Evolutionary conservation across 2,888 invertebrate genomes (phyloP), one percentile per base, ranked within the genome.

Genomic region (Clunio marinus): DNA sequence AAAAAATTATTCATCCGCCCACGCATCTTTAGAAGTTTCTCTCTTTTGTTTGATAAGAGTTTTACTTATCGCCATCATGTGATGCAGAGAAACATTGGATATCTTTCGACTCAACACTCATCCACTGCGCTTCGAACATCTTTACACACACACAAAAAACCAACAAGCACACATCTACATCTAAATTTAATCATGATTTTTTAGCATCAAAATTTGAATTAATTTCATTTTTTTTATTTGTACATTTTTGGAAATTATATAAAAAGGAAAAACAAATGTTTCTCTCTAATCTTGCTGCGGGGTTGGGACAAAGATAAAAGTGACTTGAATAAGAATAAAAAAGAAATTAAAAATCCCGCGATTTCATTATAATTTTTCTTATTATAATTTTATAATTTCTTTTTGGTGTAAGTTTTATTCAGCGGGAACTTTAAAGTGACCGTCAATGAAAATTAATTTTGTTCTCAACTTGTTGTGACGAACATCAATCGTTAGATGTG

Each of bases 11-110:
- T 22, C 51, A 20, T 17, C 51, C 24, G 20, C 20, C 51, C 20
- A 51, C 51, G 24, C 24, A 51, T n/a, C n/a, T n/a, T n/a, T n/a
- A n/a, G n/a, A n/a, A n/a, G n/a, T n/a, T n/a, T n/a, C n/a, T n/a
- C n/a, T n/a, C n/a, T n/a, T n/a, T n/a, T n/a, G n/a, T n/a, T n/a
- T n/a, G n/a, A n/a, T n/a, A n/a, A n/a, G n/a, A n/a, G n/a, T n/a
- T n/a, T n/a, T n/a, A n/a, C n/a, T 41, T 8, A 13, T 51, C 51
- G 51, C 41, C 62, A 27, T 46, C 46, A 28, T 65, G 63, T 65
- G 63, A 65, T 65, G 45, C 45, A 63, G 20, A 35, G 35, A 60
- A 28, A 60, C 7, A 7, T n/a, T 45, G 45, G 45, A 45, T 15
- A 15, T 45, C n/a, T 22, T 15, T 22, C 51, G 24, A 15, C 51